Percentiles rank a stretch among this genome's conserved stretches.
These are phyloP conservation scores for Channallabes apus DNA, from an alignment of 2,797 vertebrate genomes.

Conservation along the genomic window DNA sequence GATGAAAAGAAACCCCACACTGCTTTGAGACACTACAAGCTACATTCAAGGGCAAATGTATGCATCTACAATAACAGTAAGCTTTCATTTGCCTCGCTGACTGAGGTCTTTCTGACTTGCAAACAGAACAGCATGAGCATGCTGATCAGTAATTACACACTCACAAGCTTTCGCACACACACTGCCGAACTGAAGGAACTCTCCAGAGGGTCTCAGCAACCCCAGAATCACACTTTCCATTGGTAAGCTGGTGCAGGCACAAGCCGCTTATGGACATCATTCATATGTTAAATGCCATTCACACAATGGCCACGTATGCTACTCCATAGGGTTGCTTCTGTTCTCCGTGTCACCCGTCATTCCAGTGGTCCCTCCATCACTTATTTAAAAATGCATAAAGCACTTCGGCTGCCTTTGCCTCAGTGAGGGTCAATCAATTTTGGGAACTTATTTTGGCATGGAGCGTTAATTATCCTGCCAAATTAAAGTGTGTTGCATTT, in stretches of 20 bases:
- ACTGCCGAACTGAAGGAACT: slow-evolving; percentile 57
- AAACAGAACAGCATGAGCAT: slow-evolving; percentile 68
- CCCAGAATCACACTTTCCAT: slow-evolving; percentile 66
- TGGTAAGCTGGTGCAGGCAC: slow-evolving; percentile 67
- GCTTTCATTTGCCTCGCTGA: slow-evolving; percentile 57
- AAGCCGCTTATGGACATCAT: slow-evolving; percentile 74
- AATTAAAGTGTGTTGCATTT: slow-evolving; percentile 64
- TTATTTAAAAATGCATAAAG: slow-evolving; percentile 53
- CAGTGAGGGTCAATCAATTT: slow-evolving; percentile 58
- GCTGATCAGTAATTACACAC: slow-evolving; percentile 80
- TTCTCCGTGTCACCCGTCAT: slow-evolving; percentile 44
- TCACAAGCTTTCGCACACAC: slow-evolving; percentile 73
- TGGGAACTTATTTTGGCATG: slow-evolving; percentile 58
- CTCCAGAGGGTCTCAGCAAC: slow-evolving; percentile 68
- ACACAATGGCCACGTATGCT: slow-evolving; percentile 66
- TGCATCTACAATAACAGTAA: slow-evolving; percentile 69
- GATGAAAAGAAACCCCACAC: slow-evolving; percentile 62
- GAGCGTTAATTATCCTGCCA: slow-evolving; percentile 71
- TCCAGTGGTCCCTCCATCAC: slow-evolving; percentile 40
- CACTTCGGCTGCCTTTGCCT: slow-evolving; percentile 53
- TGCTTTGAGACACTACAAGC: slow-evolving; percentile 66
- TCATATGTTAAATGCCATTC: slow-evolving; percentile 69
- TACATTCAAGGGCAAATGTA: slow-evolving; percentile 64
- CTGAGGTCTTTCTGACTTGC: slow-evolving; percentile 64
- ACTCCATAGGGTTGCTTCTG: slow-evolving; percentile 45